Evolutionary conservation across 1,140 invertebrate genomes (phyloP).

Genomic region (Drosophila funebris): DNA sequence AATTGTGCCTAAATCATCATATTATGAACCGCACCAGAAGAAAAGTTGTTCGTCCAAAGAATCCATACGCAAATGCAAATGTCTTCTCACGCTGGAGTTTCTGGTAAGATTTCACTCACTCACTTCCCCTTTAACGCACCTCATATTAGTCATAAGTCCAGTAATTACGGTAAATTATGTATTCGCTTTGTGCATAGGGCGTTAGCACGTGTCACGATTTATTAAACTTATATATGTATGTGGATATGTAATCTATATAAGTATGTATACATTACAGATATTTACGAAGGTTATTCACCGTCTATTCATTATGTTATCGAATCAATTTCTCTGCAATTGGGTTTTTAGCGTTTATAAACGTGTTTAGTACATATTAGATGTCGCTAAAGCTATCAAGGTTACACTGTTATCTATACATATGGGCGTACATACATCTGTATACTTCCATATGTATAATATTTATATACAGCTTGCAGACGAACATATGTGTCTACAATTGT

Average conservation of each 20-base stretch:
- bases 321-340: not conserved
- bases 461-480: conserved; percentile 3
- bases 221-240: conserved; percentile 16
- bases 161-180: conserved; percentile 55
- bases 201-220: conserved; percentile 59
- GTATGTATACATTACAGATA: not conserved
- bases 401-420: conserved; percentile 35
- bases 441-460: not conserved
- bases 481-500: not conserved
- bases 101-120: conserved; percentile 60
- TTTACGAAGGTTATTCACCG: conserved; percentile 30
- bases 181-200: not conserved
- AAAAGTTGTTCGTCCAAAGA: conserved; percentile 73
- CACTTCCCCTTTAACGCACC: not conserved
- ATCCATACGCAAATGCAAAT: conserved; percentile 75
- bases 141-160: conserved; percentile 22
- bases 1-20: conserved; percentile 21
- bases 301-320: conserved; percentile 7
- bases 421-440: not conserved
- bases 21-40: conserved; percentile 79
- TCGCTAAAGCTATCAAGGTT: conserved; percentile 43
- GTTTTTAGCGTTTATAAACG: conserved; percentile 1
- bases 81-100: conserved; percentile 76
- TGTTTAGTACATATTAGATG: conserved; percentile 43
- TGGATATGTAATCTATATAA: not conserved